These are phyloP conservation scores for Agrotis puta DNA, from an alignment of 2,888 invertebrate species.

Conservation along the genomic window DNA sequence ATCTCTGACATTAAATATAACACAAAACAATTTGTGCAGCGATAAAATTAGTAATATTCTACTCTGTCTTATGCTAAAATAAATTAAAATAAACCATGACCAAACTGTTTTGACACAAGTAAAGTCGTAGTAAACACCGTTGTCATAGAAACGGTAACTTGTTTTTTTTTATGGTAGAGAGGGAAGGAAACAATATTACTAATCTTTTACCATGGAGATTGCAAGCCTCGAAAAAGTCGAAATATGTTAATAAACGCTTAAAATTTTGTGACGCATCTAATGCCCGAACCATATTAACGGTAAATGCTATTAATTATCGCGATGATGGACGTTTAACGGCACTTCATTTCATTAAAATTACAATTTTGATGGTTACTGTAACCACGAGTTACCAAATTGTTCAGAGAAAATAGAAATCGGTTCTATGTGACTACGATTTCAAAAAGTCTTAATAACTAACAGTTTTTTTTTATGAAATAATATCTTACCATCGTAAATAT, in stretches of 20 bases:
- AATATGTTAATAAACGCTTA: not conserved
- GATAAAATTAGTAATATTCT: slow-evolving; percentile 12
- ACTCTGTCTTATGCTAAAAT: not conserved
- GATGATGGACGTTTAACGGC: too few species aligned
- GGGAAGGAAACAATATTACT: not conserved
- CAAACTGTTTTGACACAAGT: slow-evolving; percentile 30
- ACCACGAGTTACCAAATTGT: not conserved
- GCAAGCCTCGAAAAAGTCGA: not conserved
- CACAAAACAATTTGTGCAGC: slow-evolving; percentile 4
- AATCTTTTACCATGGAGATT: slow-evolving; percentile 14
- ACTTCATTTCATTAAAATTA: not conserved
- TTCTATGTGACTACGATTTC: too few species aligned
- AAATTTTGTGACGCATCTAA: not conserved
- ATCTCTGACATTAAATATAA: slow-evolving; percentile 13
- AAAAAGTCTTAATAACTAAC: too few species aligned
- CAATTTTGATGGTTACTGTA: not conserved
- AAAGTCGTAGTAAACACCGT: slow-evolving; percentile 44
- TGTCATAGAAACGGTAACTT: slow-evolving; percentile 48
- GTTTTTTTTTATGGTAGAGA: slow-evolving; percentile 10
- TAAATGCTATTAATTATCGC: too few species aligned
- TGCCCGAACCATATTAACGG: too few species aligned
- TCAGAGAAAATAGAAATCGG: too few species aligned
- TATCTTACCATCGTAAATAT: too few species aligned
- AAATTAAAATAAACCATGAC: slow-evolving; percentile 37
- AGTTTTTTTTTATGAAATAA: too few species aligned